Evolutionary conservation across 1,140 invertebrate species (phyloP), one percentile per base, ranked within the genome.

Genomic region (Drosophila chauvacae): DNA sequence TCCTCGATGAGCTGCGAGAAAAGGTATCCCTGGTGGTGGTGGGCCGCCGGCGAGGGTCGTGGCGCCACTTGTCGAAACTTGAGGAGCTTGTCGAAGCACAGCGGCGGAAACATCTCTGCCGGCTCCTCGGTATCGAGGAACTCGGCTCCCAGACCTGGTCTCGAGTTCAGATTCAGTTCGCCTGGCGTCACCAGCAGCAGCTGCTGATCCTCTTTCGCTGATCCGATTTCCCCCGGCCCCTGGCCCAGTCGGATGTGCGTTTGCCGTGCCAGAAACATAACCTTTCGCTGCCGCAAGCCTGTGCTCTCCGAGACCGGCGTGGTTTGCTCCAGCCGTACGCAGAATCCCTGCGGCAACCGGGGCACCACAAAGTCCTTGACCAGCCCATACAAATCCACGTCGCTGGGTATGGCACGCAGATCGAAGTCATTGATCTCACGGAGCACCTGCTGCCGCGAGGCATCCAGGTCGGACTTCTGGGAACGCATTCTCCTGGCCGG

Each of bases 351-450:
- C 5, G 92, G 92, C 61, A 93, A 56, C 1, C 90, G 90, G 0
- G 92, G 92, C 47, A 92, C 82, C 30, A 93, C 81, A 50, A 92
- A 92, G 53, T 93, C 88, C 80, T 91, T 87, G 14, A 93, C 74
- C 33, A 93, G 41, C 0, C 88, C 82, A 44, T 92, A 86, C 18
- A 93, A 57, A 37, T 93, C 91, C 33, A 92, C 79, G 28, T 87
- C 80, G 33, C 77, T 69, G 71, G 92, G 91, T 59, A 92, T 92
- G 11, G 81, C 75, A 1, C 77, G 65, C 57, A 93, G 64, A 68
- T 92, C 87, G 16, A 93, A 93, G 71, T 93, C 92, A 5, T 66
- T 76, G 28, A 93, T 80, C 50, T 92, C 85, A 2, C 79, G 78
- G 16, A 92, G 65, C 13, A 81, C 58, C 61, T 74, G 63, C 39